Conservation (phyloP, 2,113 vertebrate genomes). For the Crotalus tigris region DNA sequence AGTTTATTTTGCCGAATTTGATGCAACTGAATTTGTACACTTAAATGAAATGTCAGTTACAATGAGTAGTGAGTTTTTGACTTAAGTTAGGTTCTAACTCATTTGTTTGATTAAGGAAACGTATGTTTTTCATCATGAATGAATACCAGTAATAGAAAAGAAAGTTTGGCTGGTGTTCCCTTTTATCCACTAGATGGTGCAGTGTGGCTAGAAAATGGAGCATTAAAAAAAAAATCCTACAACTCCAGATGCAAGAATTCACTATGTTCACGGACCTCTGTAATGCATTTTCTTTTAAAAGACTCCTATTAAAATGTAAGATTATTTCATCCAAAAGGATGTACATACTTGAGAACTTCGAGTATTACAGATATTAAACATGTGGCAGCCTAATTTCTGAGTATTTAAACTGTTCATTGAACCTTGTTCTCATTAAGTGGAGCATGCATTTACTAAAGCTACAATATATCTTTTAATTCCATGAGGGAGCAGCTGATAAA, state of each 20-base stretch:
- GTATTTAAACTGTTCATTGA: constrained; percentile 61
- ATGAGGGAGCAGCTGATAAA: constrained; percentile 1
- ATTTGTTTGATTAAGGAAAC: not conserved
- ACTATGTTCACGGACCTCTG: constrained; percentile 36
- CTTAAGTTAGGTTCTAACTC: not conserved
- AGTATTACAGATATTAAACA: constrained; percentile 60
- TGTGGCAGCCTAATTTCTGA: constrained; percentile 64
- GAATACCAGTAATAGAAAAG: not conserved
- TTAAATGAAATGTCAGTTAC: not conserved
- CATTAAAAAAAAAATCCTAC: not conserved
- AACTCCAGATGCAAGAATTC: constrained; percentile 28
- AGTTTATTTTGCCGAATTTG: not conserved
- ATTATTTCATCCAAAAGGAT: constrained; percentile 60
- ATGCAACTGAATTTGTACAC: not conserved
- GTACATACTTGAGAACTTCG: constrained; percentile 59
- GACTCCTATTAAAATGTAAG: constrained; percentile 49
- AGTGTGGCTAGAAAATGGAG: constrained; percentile 3
- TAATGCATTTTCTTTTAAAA: constrained; percentile 42
- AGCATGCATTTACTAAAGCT: constrained; percentile 37
- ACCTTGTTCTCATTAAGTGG: constrained; percentile 61
- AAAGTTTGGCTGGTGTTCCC: not conserved
- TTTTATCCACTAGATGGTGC: constrained; percentile 17
- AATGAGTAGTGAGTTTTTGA: not conserved
- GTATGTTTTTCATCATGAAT: not conserved
- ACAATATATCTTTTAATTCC: constrained; percentile 39